Conservation (phyloP, 2,888 invertebrate genomes). For the Plutella xylostella region DNA sequence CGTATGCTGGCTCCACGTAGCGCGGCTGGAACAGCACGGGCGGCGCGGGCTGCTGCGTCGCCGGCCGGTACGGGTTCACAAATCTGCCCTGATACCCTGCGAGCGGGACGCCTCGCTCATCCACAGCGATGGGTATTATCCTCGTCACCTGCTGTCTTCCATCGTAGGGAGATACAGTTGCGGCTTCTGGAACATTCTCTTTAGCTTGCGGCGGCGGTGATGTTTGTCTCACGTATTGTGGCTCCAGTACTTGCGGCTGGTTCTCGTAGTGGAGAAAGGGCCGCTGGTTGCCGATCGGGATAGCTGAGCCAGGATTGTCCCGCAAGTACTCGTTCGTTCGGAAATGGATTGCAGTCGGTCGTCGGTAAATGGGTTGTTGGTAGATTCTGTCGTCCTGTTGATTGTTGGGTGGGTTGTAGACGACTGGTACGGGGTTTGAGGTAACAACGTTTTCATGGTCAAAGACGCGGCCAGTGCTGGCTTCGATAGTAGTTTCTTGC, state of each 20-base stretch:
- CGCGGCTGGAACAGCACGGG: slow-evolving; percentile 29
- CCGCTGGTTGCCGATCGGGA: slow-evolving; percentile 64
- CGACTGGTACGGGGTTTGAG: slow-evolving; percentile 63
- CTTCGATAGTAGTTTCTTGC: slow-evolving; percentile 58
- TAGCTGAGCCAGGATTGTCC: slow-evolving; percentile 58
- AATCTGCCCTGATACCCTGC: slow-evolving; percentile 51
- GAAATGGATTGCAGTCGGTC: slow-evolving; percentile 46
- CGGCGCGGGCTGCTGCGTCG: slow-evolving; percentile 26
- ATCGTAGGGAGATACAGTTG: slow-evolving; percentile 43
- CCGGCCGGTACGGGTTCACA: slow-evolving; percentile 42
- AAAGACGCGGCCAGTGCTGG: slow-evolving; percentile 63
- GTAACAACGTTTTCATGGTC: slow-evolving; percentile 60
- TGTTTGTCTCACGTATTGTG: slow-evolving; percentile 46
- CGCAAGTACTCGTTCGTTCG: slow-evolving; percentile 58
- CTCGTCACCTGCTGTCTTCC: slow-evolving; percentile 43
- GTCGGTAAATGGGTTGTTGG: slow-evolving; percentile 48
- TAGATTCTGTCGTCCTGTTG: slow-evolving; percentile 43
- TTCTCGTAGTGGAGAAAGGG: slow-evolving; percentile 60
- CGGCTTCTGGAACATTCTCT: slow-evolving; percentile 36
- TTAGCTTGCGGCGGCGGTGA: slow-evolving; percentile 32
- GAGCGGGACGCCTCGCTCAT: slow-evolving; percentile 54
- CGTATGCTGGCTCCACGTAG: slow-evolving; percentile 55
- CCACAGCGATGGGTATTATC: slow-evolving; percentile 56
- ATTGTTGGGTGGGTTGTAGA: slow-evolving; percentile 63
- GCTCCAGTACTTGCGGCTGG: slow-evolving; percentile 60